Evolutionary conservation across 2,797 vertebrate genomes (phyloP), one percentile per base, ranked within the genome.

Genomic region (Selene dorsalis): DNA sequence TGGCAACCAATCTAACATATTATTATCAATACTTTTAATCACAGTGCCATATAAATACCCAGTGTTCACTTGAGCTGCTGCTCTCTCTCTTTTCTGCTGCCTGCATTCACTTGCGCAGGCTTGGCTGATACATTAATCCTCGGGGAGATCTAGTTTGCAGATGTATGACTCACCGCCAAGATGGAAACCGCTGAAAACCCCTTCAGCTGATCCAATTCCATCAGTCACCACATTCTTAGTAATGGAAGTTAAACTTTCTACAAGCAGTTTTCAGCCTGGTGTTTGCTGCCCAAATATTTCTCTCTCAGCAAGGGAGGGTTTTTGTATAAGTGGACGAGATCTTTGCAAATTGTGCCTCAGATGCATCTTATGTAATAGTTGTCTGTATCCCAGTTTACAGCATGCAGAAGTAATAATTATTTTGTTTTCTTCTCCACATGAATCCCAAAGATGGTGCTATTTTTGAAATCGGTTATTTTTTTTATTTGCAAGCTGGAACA

Each of bases 231-330:
- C 86, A 87, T 82, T 88, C 86, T 87, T 81, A 79, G 81, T 43
- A 74, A 88, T 70, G 87, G 88, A 92, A 87, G 84, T 90, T 84
- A 88, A 86, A 90, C 65, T 87, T 88, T 55, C 88, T 66, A 77
- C 69, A 82, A 72, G 52, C 38, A 75, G 74, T 75, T 20, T 48
- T 76, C 38, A 61, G 73, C 81, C 62, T 81, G 32, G 84, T 74
- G 59, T 20, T 17, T 32, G 30, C 79, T 85, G 83, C 73, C 84
- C 73, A 87, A 88, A 86, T 85, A 87, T 84, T 88, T 88, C 72
- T 76, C 73, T 81, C 82, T 85, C 47, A 66, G 64, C 58, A 71
- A 63, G 80, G 64, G 57, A 77, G 61, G 24, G 77, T 85, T 90
- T 43, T 87, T 87, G 35, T 87, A 80, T 85, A 56, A 66, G 79